Evolutionary conservation across 1,140 invertebrate species (phyloP).

Genomic region (Metopolophium dirhodum): DNA sequence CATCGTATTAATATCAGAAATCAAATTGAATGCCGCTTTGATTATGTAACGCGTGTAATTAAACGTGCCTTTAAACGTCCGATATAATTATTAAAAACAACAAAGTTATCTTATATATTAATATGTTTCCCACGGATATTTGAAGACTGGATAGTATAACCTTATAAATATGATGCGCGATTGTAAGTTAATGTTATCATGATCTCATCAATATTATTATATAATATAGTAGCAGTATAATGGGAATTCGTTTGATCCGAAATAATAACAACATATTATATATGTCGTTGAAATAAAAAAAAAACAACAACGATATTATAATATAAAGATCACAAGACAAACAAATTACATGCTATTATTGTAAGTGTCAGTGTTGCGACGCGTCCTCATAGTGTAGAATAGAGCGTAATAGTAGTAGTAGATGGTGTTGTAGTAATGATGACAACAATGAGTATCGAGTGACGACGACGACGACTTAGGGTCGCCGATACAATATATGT

Average conservation of each 20-base stretch:
- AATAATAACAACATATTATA: not conserved
- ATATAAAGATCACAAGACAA: not conserved
- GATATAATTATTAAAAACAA: not conserved
- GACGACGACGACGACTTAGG: not conserved
- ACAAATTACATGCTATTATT: slow-evolving; percentile 13
- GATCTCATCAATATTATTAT: not conserved
- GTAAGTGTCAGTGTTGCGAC: not conserved
- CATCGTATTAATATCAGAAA: not conserved
- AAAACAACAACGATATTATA: not conserved
- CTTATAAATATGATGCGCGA: not conserved
- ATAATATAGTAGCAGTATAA: not conserved
- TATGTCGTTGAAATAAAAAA: not conserved
- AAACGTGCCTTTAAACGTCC: not conserved
- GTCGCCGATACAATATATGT: not conserved
- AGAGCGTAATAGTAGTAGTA: not conserved
- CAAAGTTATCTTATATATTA: not conserved
- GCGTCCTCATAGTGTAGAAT: not conserved
- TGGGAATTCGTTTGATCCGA: not conserved
- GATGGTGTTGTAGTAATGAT: not conserved
- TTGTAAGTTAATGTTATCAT: not conserved
- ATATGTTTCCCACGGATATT: not conserved
- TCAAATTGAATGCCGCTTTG: not conserved
- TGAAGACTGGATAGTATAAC: not conserved
- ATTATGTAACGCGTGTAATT: not conserved
- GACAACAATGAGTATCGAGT: slow-evolving; percentile 14